A percentile compares a stretch with the other conserved stretches of the same genome.
phyloP scores from a whole-genome alignment of 2,888 invertebrate genomes.

The Drosophila picticornis region DNA sequence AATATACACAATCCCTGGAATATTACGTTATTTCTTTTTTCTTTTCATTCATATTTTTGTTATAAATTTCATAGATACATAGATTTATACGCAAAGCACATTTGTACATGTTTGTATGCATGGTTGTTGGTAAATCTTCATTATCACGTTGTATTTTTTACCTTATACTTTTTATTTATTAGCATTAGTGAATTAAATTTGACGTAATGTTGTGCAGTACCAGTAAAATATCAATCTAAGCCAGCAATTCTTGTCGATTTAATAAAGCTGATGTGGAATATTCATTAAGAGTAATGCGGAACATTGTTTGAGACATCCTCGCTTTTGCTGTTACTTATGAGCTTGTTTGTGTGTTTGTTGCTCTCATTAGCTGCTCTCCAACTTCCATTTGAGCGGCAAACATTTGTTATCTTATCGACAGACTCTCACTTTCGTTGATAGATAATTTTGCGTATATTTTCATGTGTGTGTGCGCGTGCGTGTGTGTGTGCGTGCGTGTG shows the following conservation, averaged over 20 bases:
- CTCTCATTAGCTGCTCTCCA: conserved; percentile 6
- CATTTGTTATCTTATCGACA: conserved; percentile 13
- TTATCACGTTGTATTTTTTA: background rate
- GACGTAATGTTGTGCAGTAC: background rate
- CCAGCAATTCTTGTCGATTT: background rate
- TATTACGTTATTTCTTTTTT: background rate
- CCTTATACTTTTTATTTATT: background rate
- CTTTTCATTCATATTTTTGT: background rate
- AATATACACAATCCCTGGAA: background rate
- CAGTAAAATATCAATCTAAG: background rate
- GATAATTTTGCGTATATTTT: conserved; percentile 39
- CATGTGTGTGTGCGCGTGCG: background rate
- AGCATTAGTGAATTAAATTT: background rate
- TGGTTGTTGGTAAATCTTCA: background rate
- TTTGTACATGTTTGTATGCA: background rate
- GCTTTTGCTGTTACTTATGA: background rate
- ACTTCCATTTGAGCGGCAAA: background rate
- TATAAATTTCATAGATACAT: background rate
- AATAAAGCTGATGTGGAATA: background rate
- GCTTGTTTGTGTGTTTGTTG: conserved; percentile 1
- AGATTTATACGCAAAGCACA: background rate
- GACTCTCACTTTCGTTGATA: conserved; percentile 61
- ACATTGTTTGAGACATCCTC: conserved; percentile 3
- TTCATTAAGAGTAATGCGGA: conserved; percentile 1
- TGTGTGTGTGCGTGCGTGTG: conserved; percentile 6